phyloP scores from a whole-genome alignment of 2,797 vertebrate genomes.

The Trachops cirrhosus region DNA sequence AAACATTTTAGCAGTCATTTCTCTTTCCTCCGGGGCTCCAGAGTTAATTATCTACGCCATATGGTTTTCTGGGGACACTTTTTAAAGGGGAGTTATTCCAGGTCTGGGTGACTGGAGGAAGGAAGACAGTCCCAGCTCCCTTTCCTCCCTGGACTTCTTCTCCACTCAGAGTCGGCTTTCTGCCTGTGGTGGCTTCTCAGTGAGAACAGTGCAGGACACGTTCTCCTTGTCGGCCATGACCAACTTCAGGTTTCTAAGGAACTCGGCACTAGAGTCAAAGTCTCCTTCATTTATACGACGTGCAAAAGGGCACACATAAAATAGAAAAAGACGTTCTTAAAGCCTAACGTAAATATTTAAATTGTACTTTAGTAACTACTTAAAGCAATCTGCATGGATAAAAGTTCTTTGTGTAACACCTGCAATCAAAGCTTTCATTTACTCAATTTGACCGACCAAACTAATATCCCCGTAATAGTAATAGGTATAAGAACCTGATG shows the following conservation, averaged over 20 bases:
- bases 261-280: not conserved
- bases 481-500: not conserved
- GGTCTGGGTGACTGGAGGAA: not conserved
- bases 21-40: not conserved
- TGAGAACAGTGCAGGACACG: not conserved
- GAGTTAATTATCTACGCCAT: not conserved
- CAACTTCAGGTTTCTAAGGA: not conserved
- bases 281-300: not conserved
- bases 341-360: slow-evolving; percentile 11
- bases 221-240: not conserved
- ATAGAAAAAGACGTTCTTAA: not conserved
- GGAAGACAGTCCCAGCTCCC: not conserved
- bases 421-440: not conserved
- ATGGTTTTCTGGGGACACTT: not conserved
- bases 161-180: not conserved
- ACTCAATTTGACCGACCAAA: not conserved
- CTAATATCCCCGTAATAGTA: not conserved
- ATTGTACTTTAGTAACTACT: not conserved
- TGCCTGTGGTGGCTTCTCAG: not conserved
- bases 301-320: not conserved
- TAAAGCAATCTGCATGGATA: not conserved
- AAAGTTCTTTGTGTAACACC: not conserved
- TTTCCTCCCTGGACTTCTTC: not conserved
- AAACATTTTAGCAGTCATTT: not conserved
- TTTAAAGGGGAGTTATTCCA: not conserved